Percentiles rank a stretch among this genome's conserved stretches.
Evolutionary conservation across 2,113 vertebrate species (phyloP).

Genomic region (Speoplatyrhinus poulsoni): DNA sequence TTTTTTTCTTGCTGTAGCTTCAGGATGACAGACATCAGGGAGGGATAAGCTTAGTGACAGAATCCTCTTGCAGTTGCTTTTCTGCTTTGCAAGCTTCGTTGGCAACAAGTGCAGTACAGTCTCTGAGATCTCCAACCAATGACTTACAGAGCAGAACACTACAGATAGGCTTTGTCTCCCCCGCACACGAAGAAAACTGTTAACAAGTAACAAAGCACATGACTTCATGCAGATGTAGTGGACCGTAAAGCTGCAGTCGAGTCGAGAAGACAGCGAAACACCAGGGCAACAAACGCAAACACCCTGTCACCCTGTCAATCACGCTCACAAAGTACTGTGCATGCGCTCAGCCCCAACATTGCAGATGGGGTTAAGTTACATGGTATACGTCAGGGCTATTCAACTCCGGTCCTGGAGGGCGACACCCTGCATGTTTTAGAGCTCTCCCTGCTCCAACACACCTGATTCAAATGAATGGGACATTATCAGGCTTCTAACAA

Average conservation of each 20-base stretch:
- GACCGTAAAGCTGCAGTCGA: slow-evolving; percentile 5
- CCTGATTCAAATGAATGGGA: too few relatives aligned
- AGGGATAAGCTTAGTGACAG: slow-evolving; percentile 68
- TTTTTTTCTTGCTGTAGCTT: slow-evolving; percentile 73
- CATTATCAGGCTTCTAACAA: too few relatives aligned
- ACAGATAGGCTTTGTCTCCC: slow-evolving; percentile 37
- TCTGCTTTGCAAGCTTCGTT: slow-evolving; percentile 63
- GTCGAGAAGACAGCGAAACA: slow-evolving; percentile 7
- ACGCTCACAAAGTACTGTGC: neutral
- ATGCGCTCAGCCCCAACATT: slow-evolving; percentile 23
- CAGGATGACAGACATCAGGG: slow-evolving; percentile 75
- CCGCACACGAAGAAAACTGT: slow-evolving; percentile 27
- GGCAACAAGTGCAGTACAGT: slow-evolving; percentile 61
- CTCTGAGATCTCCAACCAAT: slow-evolving; percentile 53
- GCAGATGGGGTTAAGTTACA: slow-evolving; percentile 12
- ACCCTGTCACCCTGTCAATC: slow-evolving; percentile 3
- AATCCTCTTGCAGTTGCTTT: slow-evolving; percentile 58
- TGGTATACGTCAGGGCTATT: too few relatives aligned
- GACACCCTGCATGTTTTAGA: too few relatives aligned
- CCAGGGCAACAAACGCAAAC: neutral
- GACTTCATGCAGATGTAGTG: slow-evolving; percentile 12
- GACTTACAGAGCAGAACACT: slow-evolving; percentile 56
- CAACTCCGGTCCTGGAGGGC: too few relatives aligned
- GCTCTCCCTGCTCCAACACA: too few relatives aligned
- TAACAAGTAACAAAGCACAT: neutral